Evolutionary conservation across 1,140 invertebrate genomes (phyloP), one percentile per base, ranked within the genome.

Genomic region (Zaprionus ornatus): DNA sequence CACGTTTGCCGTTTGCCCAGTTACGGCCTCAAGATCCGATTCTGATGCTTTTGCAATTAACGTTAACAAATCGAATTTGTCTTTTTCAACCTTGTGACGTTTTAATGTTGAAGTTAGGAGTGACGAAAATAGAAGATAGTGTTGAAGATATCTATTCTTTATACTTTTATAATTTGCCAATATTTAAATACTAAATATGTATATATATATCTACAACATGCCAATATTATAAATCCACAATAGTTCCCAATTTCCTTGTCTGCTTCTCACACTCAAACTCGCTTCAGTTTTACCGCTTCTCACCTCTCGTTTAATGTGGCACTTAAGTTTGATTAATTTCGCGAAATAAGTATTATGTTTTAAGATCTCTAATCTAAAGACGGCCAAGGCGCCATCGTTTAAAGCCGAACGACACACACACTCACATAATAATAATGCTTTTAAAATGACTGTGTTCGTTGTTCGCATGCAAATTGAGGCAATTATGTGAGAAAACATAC

Each of bases 391-490:
- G 66, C 66, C 72, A 72, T 37, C 69, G 21, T 59, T 72, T 72
- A 72, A 66, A 63, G 54, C 62, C 57, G 57, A 74, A 70, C 66
- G 65, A 69, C 21, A 42, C 13, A 23, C 17, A 55, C 35, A 35
- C 64, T 19, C 25, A 13, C 66, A 59, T 9, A 17, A 56, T 66
- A 66, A 66, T 62, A 69, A 63, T 73, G 74, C 50, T 76, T 76
- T 45, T 52, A 74, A 73, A 67, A 77, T 72, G 66, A 52, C 52
- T 71, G n/a, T 45, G 40, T 45, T 76, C 55, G 65, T 72, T 64
- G 64, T 73, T 90, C 72, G 52, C 85, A 90, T 90, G 86, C 79
- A 90, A 90, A 90, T 90, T 90, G 72, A 82, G 80, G 86, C 79
- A 90, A 90, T 90, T 90, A 90, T 85, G 86, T 82, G 86, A 70